Base-by-base conservation (phyloP, 2,113 vertebrate species). In the Rattus norvegicus region DNA sequence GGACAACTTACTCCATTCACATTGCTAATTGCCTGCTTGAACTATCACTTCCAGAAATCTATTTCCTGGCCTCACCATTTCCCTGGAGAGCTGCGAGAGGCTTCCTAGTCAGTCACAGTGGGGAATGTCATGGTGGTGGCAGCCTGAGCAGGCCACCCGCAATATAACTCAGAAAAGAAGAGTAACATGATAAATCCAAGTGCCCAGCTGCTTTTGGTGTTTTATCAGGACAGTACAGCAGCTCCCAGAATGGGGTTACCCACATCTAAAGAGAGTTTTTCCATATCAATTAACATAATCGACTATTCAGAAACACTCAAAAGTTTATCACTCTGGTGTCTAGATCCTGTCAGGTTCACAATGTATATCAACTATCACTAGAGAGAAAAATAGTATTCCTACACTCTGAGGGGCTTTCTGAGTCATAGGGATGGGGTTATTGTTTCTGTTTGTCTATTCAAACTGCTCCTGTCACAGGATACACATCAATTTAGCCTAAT, bases 321-420 rank as follows among this genome's bases (percentile, higher is more conserved):
- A 49, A 33, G 10, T 33, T 86, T 22, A 28, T 63, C 8, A 65
- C 59, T 30, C 28, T 39, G 28, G 39, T 65, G 39, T 65, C 43
- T 69, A 22, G 28, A 69, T 19, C 17, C 28, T 67, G 43, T 70
- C 10, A 52, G 30, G 36, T 65, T 85, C 17, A 7, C 83, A 33
- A 20, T 36, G 43, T 36, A 67, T 69, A 52, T 33, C 19, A 52
- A 24, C 65, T 12, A 52, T 52, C 30, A 36, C 17, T 47, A 63
- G 39, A 95, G 73, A 95, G 96, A 95, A 92, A 19, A 97, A 88
- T 5, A 97, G 83, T 72, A 52, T 70, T 72, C 67, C 94, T 91
- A 43, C 79, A 63, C 96, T 65, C 81, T 93, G 61, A 7, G 1
- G 65, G 52, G 39, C 52, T 1, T 86, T 88, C 16, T 92, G 70